Evolutionary conservation across 1,140 invertebrate species (phyloP).

Genomic region (Drosophila mauritiana): DNA sequence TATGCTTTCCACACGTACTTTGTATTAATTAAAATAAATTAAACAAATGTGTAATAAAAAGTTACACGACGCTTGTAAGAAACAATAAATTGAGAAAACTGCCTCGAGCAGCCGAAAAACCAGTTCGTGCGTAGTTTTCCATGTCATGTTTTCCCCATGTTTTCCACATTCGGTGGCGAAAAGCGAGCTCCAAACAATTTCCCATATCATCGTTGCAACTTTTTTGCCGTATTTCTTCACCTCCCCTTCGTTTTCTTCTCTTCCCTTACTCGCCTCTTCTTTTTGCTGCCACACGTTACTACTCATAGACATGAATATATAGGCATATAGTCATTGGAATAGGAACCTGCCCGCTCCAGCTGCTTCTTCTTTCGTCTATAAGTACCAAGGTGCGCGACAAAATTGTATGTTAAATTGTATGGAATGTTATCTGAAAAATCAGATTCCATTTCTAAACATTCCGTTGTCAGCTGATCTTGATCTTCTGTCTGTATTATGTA

Average conservation of each 20-base stretch:
- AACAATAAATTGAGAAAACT: conserved; percentile 14
- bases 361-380: conserved; percentile 63
- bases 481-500: no score
- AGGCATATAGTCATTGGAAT: conserved; percentile 17
- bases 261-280: not conserved
- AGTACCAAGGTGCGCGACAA: conserved; percentile 65
- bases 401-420: not conserved
- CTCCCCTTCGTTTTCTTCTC: not conserved
- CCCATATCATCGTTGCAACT: conserved; percentile 53
- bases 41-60: not conserved
- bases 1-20: no score
- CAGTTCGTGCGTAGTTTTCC: conserved; percentile 50
- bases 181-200: conserved; percentile 43
- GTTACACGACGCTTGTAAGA: not conserved
- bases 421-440: not conserved
- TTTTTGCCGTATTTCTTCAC: conserved; percentile 12
- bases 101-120: conserved; percentile 21
- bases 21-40: not conserved
- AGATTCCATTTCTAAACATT: no score
- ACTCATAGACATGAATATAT: conserved; percentile 31
- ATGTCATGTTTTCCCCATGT: conserved; percentile 49
- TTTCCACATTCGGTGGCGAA: conserved; percentile 35
- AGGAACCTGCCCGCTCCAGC: conserved; percentile 58
- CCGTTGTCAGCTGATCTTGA: no score
- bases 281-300: conserved; percentile 48